Conservation (phyloP, 1,140 invertebrate species). For the Melanaphis sacchari region DNA sequence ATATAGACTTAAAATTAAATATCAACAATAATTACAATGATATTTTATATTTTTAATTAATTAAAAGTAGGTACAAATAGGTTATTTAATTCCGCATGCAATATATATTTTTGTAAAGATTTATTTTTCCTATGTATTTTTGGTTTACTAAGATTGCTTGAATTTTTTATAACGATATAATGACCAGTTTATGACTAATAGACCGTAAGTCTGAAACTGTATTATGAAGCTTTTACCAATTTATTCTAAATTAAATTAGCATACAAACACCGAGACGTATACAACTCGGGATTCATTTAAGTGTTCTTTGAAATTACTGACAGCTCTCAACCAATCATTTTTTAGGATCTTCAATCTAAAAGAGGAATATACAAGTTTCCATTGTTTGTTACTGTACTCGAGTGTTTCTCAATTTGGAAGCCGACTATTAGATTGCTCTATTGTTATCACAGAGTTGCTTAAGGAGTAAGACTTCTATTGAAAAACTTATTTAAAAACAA, state of each 20-base stretch:
- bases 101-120: background rate
- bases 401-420: slow-evolving; percentile 41
- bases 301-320: slow-evolving; percentile 12
- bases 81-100: background rate
- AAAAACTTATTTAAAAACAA: slow-evolving; percentile 20
- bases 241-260: slow-evolving; percentile 10
- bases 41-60: background rate
- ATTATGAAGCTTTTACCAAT: background rate
- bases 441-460: background rate
- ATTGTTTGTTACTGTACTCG: slow-evolving; percentile 25
- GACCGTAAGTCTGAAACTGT: background rate
- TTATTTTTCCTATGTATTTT: background rate
- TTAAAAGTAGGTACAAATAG: background rate
- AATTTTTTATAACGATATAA: background rate
- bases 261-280: slow-evolving; percentile 8
- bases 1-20: background rate
- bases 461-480: slow-evolving; percentile 12
- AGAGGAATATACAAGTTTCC: slow-evolving; percentile 40
- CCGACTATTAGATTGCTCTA: slow-evolving; percentile 22
- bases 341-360: slow-evolving; percentile 12
- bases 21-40: background rate
- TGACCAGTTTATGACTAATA: slow-evolving; percentile 5
- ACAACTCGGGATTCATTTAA: background rate
- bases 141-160: background rate
- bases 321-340: slow-evolving; percentile 31